Evolutionary conservation across 2,797 vertebrate genomes (phyloP), one percentile per base, ranked within the genome.

Genomic region (Danionella dracula): DNA sequence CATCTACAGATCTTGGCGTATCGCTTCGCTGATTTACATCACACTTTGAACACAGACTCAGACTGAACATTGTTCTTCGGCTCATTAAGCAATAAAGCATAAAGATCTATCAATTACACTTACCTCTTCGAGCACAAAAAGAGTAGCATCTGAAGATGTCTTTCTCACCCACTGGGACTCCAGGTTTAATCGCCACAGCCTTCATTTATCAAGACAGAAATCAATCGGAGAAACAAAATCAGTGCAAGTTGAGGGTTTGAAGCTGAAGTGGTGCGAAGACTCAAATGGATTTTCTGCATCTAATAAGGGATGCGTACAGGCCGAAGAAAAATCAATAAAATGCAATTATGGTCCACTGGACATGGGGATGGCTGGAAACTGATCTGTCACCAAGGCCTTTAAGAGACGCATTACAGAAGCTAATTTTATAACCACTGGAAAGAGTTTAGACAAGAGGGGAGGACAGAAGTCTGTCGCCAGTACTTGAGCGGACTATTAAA

Each of bases 301-400:
- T 48, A 71, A 60, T 68, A 60, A 42, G 16, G 40, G 55, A 68
- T 66, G 27, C 5, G 23, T 38, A 45, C 9, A 1, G 40, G 42
- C 31, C n/a, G 20, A 27, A 65, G 16, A 23, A 10, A 16, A 71
- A 69, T 57, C 61, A 63, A 66, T 71, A 62, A 42, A 66, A 69
- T 54, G 61, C 72, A 65, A 75, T 75, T 72, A 72, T 46, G 29
- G 42, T 44, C 56, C 27, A 66, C 65, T 49, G 40, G 35, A 66
- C 66, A 37, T 53, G 15, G 55, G 58, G 61, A 72, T 27, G 50
- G 38, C n/a, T 53, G 48, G 29, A 64, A 59, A 57, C 50, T 13
- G 44, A 70, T 70, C 16, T 66, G 66, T 65, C 58, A 57, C 19
- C 35, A 50, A 66, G 46, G 57, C 62, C 41, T 68, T 63, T 62